These are phyloP conservation scores for Campoletis raptor DNA, from an alignment of 2,888 invertebrate species.

Conservation along the genomic window DNA sequence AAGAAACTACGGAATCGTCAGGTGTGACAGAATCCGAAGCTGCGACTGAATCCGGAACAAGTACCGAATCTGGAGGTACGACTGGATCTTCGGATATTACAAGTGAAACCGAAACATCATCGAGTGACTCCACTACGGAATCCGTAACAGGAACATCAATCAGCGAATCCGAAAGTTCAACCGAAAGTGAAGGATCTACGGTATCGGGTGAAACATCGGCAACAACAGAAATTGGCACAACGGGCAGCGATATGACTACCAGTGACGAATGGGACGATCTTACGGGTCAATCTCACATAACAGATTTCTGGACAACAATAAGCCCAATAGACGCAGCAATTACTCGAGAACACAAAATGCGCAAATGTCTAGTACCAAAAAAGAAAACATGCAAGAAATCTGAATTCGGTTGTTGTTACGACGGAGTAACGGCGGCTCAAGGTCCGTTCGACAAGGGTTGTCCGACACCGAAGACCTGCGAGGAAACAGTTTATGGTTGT, in stretches of 20 bases:
- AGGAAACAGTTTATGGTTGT: slow-evolving; percentile 91
- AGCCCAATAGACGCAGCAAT: slow-evolving; percentile 86
- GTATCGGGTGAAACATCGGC: slow-evolving; percentile 78
- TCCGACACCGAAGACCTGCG: slow-evolving; percentile 90
- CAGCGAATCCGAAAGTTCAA: slow-evolving; percentile 72
- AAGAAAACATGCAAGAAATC: slow-evolving; percentile 88
- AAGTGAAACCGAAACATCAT: slow-evolving; percentile 66
- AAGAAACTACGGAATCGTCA: slow-evolving; percentile 52
- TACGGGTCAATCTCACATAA: slow-evolving; percentile 77
- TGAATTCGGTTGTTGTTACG: slow-evolving; percentile 94
- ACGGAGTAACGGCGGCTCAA: slow-evolving; percentile 90
- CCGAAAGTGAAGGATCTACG: slow-evolving; percentile 77
- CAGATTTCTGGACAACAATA: slow-evolving; percentile 86
- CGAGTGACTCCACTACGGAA: slow-evolving; percentile 72
- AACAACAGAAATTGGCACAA: slow-evolving; percentile 61
- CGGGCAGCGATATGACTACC: slow-evolving; percentile 66
- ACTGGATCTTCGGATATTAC: slow-evolving; percentile 67
- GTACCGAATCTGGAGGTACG: slow-evolving; percentile 71
- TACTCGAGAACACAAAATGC: slow-evolving; percentile 84
- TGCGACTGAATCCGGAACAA: slow-evolving; percentile 61
- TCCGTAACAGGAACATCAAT: slow-evolving; percentile 64
- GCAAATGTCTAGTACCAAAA: slow-evolving; percentile 87
- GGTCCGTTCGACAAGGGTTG: slow-evolving; percentile 95
- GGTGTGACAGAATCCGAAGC: slow-evolving; percentile 61
- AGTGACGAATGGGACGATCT: slow-evolving; percentile 74